Percentiles rank a stretch among this genome's conserved stretches.
Conservation (phyloP, 2,113 vertebrate genomes). For the Saccopteryx bilineata region DNA sequence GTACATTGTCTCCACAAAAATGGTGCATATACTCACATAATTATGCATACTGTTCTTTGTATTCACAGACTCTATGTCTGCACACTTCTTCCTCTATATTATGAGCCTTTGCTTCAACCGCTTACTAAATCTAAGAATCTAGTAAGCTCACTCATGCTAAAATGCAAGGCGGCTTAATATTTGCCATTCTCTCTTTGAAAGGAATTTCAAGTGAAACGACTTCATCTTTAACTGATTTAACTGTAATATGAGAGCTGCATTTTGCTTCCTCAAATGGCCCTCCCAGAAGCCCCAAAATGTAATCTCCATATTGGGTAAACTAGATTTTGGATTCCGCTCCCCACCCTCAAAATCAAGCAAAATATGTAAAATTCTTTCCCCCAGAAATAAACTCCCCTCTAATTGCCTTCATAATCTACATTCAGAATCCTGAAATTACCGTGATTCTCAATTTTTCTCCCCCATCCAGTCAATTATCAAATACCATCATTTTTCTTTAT, state of each 20-base stretch:
- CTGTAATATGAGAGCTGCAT: neutral
- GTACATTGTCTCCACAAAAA: neutral
- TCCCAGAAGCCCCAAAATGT: neutral
- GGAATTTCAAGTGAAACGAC: neutral
- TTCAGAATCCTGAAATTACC: neutral
- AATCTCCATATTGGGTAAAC: neutral
- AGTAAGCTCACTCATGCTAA: neutral
- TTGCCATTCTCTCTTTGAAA: neutral
- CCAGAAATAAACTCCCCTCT: neutral
- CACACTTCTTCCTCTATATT: neutral
- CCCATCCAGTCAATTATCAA: neutral
- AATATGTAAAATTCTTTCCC: neutral
- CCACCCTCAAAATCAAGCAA: neutral
- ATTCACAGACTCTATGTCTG: neutral
- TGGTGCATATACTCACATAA: neutral
- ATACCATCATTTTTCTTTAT: neutral
- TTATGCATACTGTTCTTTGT: neutral
- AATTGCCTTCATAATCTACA: neutral
- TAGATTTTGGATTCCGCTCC: neutral
- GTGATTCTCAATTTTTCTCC: neutral
- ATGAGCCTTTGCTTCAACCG: neutral
- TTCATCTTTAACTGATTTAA: neutral
- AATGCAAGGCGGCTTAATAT: neutral
- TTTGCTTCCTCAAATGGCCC: neutral
- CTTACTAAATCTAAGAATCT: neutral